Percentiles rank a stretch among this genome's conserved stretches.
phyloP scores from a whole-genome alignment of 2,888 invertebrate genomes.

The Tachina fera region DNA sequence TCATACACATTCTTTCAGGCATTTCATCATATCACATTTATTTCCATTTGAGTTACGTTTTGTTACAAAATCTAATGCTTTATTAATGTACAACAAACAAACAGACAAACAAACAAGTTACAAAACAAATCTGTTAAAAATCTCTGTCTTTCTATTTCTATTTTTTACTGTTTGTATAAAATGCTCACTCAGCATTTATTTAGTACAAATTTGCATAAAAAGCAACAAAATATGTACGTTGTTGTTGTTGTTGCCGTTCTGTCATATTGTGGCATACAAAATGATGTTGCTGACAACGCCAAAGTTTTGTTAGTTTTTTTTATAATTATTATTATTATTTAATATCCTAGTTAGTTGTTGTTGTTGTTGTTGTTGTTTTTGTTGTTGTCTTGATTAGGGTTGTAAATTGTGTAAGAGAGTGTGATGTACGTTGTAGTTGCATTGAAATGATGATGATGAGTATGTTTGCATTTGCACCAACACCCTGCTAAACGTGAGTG shows the following conservation, averaged over 20 bases:
- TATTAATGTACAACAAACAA: slow-evolving; percentile 23
- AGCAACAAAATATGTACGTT: slow-evolving; percentile 27
- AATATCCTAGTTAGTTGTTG: slow-evolving; percentile 33
- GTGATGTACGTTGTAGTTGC: neutral
- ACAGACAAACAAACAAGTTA: slow-evolving; percentile 29
- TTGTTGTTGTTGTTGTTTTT: slow-evolving; percentile 26
- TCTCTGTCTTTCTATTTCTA: slow-evolving; percentile 8
- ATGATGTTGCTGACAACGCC: slow-evolving; percentile 64
- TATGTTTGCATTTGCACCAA: slow-evolving; percentile 56
- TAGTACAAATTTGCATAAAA: slow-evolving; percentile 51
- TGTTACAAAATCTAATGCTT: slow-evolving; percentile 58
- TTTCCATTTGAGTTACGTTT: slow-evolving; percentile 67
- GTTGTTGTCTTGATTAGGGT: slow-evolving; percentile 55
- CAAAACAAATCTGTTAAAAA: slow-evolving; percentile 53
- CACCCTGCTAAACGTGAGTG: slow-evolving; percentile 51
- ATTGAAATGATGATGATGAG: too few species aligned
- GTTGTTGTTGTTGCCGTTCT: slow-evolving; percentile 32
- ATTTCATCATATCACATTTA: slow-evolving; percentile 24
- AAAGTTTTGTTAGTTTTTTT: slow-evolving; percentile 55
- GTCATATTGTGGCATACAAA: slow-evolving; percentile 62
- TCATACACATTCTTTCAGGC: slow-evolving; percentile 35
- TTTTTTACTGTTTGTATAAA: slow-evolving; percentile 1
- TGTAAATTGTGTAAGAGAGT: slow-evolving; percentile 40
- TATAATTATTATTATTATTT: slow-evolving; percentile 21
- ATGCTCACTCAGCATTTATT: slow-evolving; percentile 9